Evolutionary conservation across 2,888 invertebrate genomes (phyloP).

Genomic region (Pandemis corylana): DNA sequence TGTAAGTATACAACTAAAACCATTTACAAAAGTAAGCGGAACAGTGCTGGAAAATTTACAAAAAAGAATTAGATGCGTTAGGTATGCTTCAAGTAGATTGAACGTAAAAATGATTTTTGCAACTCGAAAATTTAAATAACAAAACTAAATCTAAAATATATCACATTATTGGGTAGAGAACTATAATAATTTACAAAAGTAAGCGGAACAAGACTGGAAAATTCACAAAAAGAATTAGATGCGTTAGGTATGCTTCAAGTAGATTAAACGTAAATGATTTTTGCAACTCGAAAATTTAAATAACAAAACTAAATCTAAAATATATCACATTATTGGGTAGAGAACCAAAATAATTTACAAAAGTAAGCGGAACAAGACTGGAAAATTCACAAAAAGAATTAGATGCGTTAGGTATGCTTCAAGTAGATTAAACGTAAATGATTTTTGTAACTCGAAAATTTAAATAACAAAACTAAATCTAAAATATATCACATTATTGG

Average conservation of each 20-base stretch:
- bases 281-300: not conserved
- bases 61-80: no score
- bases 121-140: not conserved
- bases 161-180: not conserved
- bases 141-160: not conserved
- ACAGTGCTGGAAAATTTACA: no score
- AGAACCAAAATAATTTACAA: not conserved
- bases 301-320: not conserved
- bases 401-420: not conserved
- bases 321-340: not conserved
- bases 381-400: no score
- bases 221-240: not conserved
- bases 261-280: not conserved
- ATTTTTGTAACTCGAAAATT: not conserved
- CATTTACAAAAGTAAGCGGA: no score
- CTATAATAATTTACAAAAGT: not conserved
- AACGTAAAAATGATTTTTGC: not conserved
- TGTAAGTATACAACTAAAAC: no score
- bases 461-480: not conserved
- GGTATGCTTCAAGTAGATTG: not conserved
- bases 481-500: not conserved
- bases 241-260: not conserved
- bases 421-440: not conserved
- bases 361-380: no score
- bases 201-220: not conserved